Base-by-base conservation (phyloP, 1,140 invertebrate genomes). In the Cyphomyrmex costatus region DNA sequence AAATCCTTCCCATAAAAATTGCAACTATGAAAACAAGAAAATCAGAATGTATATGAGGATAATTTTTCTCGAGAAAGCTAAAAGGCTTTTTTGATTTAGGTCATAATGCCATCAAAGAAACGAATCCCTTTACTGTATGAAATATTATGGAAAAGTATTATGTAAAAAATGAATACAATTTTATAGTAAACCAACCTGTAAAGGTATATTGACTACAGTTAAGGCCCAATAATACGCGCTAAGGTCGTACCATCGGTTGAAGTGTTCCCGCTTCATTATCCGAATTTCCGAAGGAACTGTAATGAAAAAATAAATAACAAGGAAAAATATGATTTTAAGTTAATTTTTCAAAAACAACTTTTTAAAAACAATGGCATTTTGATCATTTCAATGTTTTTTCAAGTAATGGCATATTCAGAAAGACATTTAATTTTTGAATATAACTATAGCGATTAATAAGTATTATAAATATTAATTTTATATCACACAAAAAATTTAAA, bases 161-260 rank as follows among this genome's bases (percentile, higher is more conserved):
- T 30, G 36, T 27, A 63, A 78, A 19, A 61, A 7, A 61, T 4
- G 21, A 30, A 19, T 24, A 49, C 5, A 79, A 66, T 42, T 53
- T 66, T 3, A 36, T 24, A 51, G 16, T 36, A 12, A 12, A 58
- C 68, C 36, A 56, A 98, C 96, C 94, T 98, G 97, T 1, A 95
- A 92, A 6, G 97, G 97, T 36, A 97, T 95, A 33, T 96, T 96
- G 0, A 98, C 96, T 71, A 98, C 93, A 0, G 98, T 97, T 90
- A 98, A 96, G 0, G 98, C 98, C 12, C 97, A 96, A 93, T 98
- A 99, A 93, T 99, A 99, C 0, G 98, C 97, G 92, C 97, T 97
- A 19, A 99, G 93, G 33, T 97, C 97, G 94, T 99, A 99, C 98
- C 98, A 99, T 89, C 98, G 97, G 94, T 99, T 99, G 90, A 99